A percentile compares a stretch with the other conserved stretches of the same genome.
Evolutionary conservation across 2,113 vertebrate genomes (phyloP).

Genomic region (Onychorhynchus coronatus): DNA sequence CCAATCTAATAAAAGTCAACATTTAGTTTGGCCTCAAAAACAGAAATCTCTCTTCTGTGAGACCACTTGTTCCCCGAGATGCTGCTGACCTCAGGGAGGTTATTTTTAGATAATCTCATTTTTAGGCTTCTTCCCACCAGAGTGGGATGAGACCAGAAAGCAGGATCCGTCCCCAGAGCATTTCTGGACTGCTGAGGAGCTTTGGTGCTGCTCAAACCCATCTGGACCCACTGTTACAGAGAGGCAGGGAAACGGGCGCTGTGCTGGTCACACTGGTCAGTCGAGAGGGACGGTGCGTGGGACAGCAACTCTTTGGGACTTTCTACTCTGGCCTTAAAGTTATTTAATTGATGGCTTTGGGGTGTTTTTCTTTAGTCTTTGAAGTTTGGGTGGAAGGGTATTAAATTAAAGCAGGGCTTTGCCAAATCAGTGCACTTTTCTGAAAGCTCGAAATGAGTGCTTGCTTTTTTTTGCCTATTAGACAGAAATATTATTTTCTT

Average conservation of each 20-base stretch:
- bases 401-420: neutral
- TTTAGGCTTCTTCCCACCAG: neutral
- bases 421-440: neutral
- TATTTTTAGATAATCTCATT: neutral
- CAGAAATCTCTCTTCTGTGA: neutral
- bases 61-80: neutral
- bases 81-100: neutral
- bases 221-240: accelerated
- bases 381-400: neutral
- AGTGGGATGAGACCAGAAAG: neutral
- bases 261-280: accelerated
- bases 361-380: neutral
- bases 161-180: neutral
- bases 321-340: neutral
- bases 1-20: neutral
- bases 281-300: accelerated
- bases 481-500: neutral
- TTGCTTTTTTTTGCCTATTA: neutral
- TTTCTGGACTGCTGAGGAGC: neutral
- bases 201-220: neutral
- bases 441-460: neutral
- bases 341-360: neutral
- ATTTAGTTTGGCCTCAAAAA: constrained; percentile 32
- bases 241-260: neutral
- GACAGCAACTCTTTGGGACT: neutral